Evolutionary conservation across 2,113 vertebrate genomes (phyloP), one percentile per base, ranked within the genome.

Genomic region (Numenius arquata): DNA sequence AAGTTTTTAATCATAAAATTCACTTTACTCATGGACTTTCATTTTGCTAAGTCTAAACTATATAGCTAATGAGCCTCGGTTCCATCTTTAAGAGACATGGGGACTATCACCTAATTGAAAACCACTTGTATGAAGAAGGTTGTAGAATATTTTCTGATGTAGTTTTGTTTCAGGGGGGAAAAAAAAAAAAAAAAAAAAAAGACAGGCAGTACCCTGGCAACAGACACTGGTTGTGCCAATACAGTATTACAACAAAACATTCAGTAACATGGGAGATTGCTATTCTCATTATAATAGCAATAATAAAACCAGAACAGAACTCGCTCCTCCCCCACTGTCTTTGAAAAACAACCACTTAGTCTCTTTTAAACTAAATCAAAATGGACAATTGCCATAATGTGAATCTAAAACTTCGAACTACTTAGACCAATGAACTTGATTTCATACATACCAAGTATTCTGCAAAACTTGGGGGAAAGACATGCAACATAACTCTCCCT

Each of bases 61-160:
- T 32, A 41, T 2, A 17, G 16, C 34, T 73, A 43, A 76, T 1
- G 3, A 82, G 21, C 32, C 26, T 55, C 0, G 0, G 56, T 72
- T 82, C 32, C 20, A 63, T 26, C 25, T 85, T 85, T 45, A 71
- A 45, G 68, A 74, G 56, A 50, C 7, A 2, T 12, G 11, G 6
- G 34, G 25, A 45, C 47, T 22, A 82, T 13, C 5, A 63, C 5
- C 5, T 75, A 32, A 88, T 5, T 52, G 10, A 76, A 94, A 89
- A 73, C 8, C 21, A 32, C 22, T 50, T 40, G 8, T 34, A 50
- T 25, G 68, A 94, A 86, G 19, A 75, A 62, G 13, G 11, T 5
- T 11, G 65, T 83, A 73, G 34, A 90, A 14, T 62, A 84, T 73
- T 81, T 65, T 80, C 9, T 15, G 19, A 68, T 2, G 6, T 26